Evolutionary conservation across 2,888 invertebrate genomes (phyloP).

Genomic region (Dastarcus helophoroides): DNA sequence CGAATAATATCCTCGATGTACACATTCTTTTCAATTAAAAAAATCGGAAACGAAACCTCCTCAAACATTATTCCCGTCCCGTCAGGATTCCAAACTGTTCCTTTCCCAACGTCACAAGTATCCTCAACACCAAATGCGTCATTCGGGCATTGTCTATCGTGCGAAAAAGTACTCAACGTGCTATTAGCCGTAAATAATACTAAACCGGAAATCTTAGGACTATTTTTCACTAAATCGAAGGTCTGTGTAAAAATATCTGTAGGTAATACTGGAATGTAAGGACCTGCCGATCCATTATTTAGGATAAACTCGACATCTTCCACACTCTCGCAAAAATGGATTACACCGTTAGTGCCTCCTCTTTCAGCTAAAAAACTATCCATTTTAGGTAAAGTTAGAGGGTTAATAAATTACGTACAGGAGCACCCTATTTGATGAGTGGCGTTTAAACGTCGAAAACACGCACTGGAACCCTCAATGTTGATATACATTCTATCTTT

Average conservation of each 20-base stretch:
- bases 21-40: conserved; percentile 54
- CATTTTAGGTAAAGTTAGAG: neutral
- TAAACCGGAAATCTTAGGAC: conserved; percentile 52
- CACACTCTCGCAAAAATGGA: conserved; percentile 57
- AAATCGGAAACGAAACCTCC: conserved; percentile 83
- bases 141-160: conserved; percentile 77
- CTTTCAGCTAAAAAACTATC: conserved; percentile 47
- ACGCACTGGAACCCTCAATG: conserved; percentile 60
- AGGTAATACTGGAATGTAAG: conserved; percentile 66
- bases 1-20: conserved; percentile 49
- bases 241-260: conserved; percentile 49
- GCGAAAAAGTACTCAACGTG: conserved; percentile 31
- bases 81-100: conserved; percentile 62
- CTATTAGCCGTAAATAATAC: conserved; percentile 44
- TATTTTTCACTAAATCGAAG: conserved; percentile 41
- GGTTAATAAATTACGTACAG: conserved; percentile 50
- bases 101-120: conserved; percentile 22
- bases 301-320: conserved; percentile 66
- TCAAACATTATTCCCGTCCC: conserved; percentile 66
- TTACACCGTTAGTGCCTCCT: conserved; percentile 73
- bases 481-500: conserved; percentile 65
- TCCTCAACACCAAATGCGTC: conserved; percentile 47
- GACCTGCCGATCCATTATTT: conserved; percentile 58
- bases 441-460: conserved; percentile 84
- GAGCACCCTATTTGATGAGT: conserved; percentile 93